These are phyloP conservation scores for Metellina segmentata DNA, from an alignment of 2,888 invertebrate species.

Conservation along the genomic window DNA sequence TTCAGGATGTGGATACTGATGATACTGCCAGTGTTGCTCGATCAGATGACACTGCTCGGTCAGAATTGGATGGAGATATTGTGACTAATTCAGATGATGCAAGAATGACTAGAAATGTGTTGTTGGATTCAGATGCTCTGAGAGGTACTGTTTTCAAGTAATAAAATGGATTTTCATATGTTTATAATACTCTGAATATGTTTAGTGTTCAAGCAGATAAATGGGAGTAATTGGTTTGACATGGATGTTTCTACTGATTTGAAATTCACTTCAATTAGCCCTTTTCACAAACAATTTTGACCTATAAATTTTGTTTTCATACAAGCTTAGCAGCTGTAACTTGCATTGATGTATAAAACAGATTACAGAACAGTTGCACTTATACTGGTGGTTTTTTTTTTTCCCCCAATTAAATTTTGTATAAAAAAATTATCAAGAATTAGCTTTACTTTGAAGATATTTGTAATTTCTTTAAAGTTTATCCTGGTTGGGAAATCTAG, in stretches of 20 bases:
- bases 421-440: neutral
- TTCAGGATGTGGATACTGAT: slow-evolving; percentile 91
- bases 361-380: too few species aligned
- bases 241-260: too few species aligned
- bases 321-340: too few species aligned
- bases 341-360: too few species aligned
- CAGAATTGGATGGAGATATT: slow-evolving; percentile 70
- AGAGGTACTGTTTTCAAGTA: slow-evolving; percentile 32
- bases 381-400: neutral
- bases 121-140: slow-evolving; percentile 57
- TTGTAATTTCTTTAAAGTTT: neutral
- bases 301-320: too few species aligned
- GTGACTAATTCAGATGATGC: slow-evolving; percentile 55
- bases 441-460: neutral
- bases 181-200: too few species aligned
- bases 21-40: slow-evolving; percentile 85
- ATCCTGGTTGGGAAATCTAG: neutral
- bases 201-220: too few species aligned
- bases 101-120: slow-evolving; percentile 62
- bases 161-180: too few species aligned
- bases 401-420: neutral
- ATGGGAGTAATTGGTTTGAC: too few species aligned
- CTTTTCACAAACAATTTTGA: too few species aligned
- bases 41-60: slow-evolving; percentile 79
- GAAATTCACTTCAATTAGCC: too few species aligned